Base-by-base conservation (phyloP, 2,888 invertebrate species). In the Baronia brevicornis region DNA sequence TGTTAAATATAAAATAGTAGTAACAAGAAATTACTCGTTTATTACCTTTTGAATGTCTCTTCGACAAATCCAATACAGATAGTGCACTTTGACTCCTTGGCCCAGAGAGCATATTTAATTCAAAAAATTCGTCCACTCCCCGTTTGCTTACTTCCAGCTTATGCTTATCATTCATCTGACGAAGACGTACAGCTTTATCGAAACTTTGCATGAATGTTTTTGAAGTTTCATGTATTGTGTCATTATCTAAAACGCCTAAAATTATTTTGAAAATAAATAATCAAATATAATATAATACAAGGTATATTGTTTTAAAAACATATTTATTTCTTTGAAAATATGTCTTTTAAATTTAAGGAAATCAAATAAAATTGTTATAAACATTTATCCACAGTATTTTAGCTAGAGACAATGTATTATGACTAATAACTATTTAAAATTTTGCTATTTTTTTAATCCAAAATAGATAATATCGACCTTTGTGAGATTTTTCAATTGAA, bases 171-270 rank as follows among this genome's bases (percentile, higher is more conserved):
- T 84, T 60, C 29, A 84, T 33, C 36, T 82, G 80, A 1, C 82
- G 67, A n/a, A 84, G 51, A 4, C 84, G 69, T 22, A 87, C 85
- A 15, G 86, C 85, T 28, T 77, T 77, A 51, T 90, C 88, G 38
- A 91, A 89, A 33, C 84, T 80, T 59, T 87, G 85, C 21, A 91
- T 74, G 52, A 91, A 91, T 1, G 66, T 69, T 52, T 88, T 85
- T 1, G 88, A 88, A 1, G 73, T 69, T 18, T 87, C 87, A 18
- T 87, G 85, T 11, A 91, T 85, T 2, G 63, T 57, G 48, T 88
- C 84, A 1, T 84, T 86, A 57, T 92, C 91, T 19, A 92, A 54
- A 6, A 79, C 68, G 25, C 82, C 91, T 91, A 59, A 5, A 61
- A 60, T 39, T 28, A 11, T 11, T 8, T 8, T 10, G 21, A 27